Evolutionary conservation across 2,888 invertebrate genomes (phyloP), one percentile per base, ranked within the genome.

Genomic region (Pedicia rivosa): DNA sequence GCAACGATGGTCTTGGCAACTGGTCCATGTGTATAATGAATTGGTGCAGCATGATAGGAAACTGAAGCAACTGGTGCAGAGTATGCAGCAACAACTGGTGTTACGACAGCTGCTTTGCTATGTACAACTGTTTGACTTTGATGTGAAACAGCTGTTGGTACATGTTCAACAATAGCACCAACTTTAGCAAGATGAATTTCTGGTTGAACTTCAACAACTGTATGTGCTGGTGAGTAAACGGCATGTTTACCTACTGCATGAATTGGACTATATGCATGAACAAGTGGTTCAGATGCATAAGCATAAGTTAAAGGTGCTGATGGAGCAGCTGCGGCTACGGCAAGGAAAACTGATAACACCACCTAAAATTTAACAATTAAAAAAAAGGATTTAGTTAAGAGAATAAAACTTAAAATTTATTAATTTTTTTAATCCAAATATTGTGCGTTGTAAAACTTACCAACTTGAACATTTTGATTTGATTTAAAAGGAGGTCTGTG

Each of bases 301-400:
- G 32, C 19, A 8, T 20, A 13, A 32, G 8, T 12, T 20, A 32
- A 20, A 13, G 17, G 20, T 32, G 19, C 32, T 32, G 32, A 20
- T 7, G 13, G 19, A 7, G 62, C 61, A 36, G 55, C 51, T 25
- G n/a, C n/a, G n/a, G 55, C 58, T 31, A 55, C 50, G 39, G 72
- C 66, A 52, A 67, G 59, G 45, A 74, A 59, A 62, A 70, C 69
- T 60, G 68, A 69, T 58, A 74, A 68, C 62, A 70, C 70, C 67
- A 70, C 68, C 69, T 59, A 12, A 16, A 20, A 22, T 20, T n/a
- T 17, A 32, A n/a, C 10, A 20, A 20, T 20, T 20, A 8, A 20
- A 20, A 9, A 15, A 10, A 17, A 32, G n/a, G n/a, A n/a, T n/a
- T n/a, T n/a, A n/a, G n/a, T n/a, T n/a, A n/a, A n/a, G n/a, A n/a